Evolutionary conservation across 2,113 vertebrate species (phyloP).

Genomic region (Ptilorrhoa leucosticta): DNA sequence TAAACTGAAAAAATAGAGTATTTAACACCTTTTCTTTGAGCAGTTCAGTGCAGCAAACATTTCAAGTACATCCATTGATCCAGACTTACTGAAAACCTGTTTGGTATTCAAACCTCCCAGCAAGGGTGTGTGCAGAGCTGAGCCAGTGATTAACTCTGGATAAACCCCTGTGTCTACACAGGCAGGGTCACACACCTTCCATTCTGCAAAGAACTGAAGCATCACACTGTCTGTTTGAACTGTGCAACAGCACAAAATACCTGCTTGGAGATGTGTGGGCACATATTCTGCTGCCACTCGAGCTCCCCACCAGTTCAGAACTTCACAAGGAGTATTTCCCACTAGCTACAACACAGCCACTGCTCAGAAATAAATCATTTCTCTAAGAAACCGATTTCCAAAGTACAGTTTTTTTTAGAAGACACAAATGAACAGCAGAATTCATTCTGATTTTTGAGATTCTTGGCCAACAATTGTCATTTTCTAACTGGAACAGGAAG

Average conservation of each 20-base stretch:
- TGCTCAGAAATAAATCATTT: background rate
- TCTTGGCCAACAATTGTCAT: background rate
- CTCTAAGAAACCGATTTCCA: background rate
- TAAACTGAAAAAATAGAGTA: background rate
- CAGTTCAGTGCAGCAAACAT: background rate
- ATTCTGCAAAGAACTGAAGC: background rate
- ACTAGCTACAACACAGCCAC: background rate
- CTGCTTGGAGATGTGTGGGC: background rate
- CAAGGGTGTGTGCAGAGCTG: background rate
- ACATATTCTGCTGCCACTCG: background rate
- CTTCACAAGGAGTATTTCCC: background rate
- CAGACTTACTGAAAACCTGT: background rate
- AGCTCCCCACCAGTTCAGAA: background rate
- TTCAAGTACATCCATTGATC: background rate
- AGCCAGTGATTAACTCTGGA: background rate
- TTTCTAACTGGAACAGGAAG: background rate
- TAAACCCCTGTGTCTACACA: background rate
- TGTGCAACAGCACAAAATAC: background rate
- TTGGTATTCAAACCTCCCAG: background rate
- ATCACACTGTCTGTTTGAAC: background rate
- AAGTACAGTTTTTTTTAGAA: background rate
- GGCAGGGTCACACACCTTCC: background rate
- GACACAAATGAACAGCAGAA: background rate
- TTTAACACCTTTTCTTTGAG: background rate
- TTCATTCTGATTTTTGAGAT: background rate